Base-by-base conservation (phyloP, 2,888 invertebrate genomes). In the Choreutis nemorana region DNA sequence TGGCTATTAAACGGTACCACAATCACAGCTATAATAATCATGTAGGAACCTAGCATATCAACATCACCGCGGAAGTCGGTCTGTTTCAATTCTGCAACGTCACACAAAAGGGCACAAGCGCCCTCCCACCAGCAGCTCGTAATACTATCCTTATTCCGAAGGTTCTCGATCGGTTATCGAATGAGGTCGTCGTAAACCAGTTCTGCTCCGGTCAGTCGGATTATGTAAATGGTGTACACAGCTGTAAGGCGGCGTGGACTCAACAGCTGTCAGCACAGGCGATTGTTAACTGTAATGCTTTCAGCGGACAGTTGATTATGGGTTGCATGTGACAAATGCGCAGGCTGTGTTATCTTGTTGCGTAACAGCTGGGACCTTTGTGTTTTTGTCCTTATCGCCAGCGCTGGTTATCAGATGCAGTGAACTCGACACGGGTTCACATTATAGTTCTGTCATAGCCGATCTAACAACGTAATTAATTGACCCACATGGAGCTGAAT, bases 321-420 rank as follows among this genome's bases (percentile, higher is more conserved):
- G 23, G 5, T 8, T 10, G 23, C 23, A 23, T 23, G 32, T 15
- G 23, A 40, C 48, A 55, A 62, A 52, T 63, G 62, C 64, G 64
- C 61, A 65, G 49, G 43, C 45, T 35, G 41, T 44, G 53, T 62
- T 68, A 67, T 68, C 64, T 53, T 38, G 56, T 73, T 73, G 67
- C 70, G 67, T 70, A 72, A 72, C 64, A 55, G 57, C 48, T 47
- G 50, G 57, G 59, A 53, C 57, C 50, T 60, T 65, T 63, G 64
- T 64, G 47, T 39, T 55, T 58, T 61, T 66, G 64, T 67, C 64
- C 60, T n/a, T n/a, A n/a, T n/a, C n/a, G n/a, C n/a, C n/a, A n/a
- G n/a, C n/a, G n/a, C n/a, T n/a, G n/a, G 28, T 31, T 32, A 32
- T 36, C 27, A 15, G 35, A 21, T 30, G 34, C 25, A 23, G 23